Evolutionary conservation across 2,797 vertebrate genomes (phyloP), one percentile per base, ranked within the genome.

Genomic region (Hyperoplus immaculatus): DNA sequence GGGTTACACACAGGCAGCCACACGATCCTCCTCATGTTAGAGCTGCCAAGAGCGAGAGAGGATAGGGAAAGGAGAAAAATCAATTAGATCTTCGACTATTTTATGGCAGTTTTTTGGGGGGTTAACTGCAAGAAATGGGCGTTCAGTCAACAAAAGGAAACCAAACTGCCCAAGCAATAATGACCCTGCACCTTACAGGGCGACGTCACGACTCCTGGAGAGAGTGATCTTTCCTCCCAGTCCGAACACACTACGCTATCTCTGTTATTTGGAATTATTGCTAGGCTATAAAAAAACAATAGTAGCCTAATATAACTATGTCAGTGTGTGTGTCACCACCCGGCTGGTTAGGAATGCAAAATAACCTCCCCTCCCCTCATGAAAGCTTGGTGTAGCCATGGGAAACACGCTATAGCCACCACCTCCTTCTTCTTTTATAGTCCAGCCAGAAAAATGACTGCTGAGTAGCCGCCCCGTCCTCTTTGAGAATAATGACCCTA

Each of bases 381-480:
- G 65, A 68, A 72, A 72, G 90, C 89, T 87, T 88, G 88, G 71
- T 63, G 93, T 92, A 89, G 86, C 89, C 90, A 89, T 80, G 88
- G 91, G 93, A 92, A 83, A 91, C 93, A 82, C 75, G 77, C 80
- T 38, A 67, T 11, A 29, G 38, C 78, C 80, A 29, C 5, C 84
- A 45, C 85, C 60, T 56, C 61, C 71, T 62, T 60, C 72, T 57
- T 29, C 29, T 29, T 29, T 29, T 8, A 64, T 5, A 56, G 60
- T 53, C 81, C 73, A 57, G 51, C 18, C n/a, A 45, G 69, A 58
- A 65, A 80, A 79, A 82, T 10, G 76, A 78, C 78, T 67, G 71
- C 79, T 74, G 59, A 55, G 60, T 36, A 18, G 81, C 89, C 87
- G 70, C 60, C 66, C 7, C 67, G n/a, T 53, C 68, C 69, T 45